phyloP scores from a whole-genome alignment of 2,888 invertebrate species.

The Malthinus seriepunctatus region DNA sequence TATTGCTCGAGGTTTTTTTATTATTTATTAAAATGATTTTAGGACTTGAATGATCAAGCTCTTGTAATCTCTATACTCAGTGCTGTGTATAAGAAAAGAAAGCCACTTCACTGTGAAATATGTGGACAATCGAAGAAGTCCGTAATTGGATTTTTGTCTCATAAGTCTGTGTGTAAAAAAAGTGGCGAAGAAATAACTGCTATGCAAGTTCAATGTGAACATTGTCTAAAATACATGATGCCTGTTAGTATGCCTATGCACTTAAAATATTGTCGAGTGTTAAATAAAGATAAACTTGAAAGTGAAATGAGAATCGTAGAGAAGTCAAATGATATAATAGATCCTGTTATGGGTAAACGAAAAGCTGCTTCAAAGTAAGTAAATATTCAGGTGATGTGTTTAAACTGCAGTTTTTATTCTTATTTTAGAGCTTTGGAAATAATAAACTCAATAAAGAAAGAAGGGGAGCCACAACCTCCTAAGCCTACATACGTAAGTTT shows the following conservation, averaged over 20 bases:
- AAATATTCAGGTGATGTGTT: not conserved
- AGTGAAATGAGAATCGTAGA: not conserved
- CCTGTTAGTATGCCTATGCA: constrained; percentile 26
- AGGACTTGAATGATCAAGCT: constrained; percentile 60
- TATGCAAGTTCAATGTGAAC: constrained; percentile 28
- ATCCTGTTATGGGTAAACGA: constrained; percentile 40
- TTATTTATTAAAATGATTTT: not conserved
- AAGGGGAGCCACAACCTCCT: not conserved
- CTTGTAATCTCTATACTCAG: constrained; percentile 55
- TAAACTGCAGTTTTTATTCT: not conserved
- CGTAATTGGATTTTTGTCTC: constrained; percentile 61
- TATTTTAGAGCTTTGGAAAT: constrained; percentile 1
- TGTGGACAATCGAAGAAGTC: constrained; percentile 56
- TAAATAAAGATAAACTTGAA: constrained; percentile 4
- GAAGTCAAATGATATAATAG: not conserved
- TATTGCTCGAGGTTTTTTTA: not conserved
- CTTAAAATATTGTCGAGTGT: constrained; percentile 17
- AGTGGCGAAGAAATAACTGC: constrained; percentile 26
- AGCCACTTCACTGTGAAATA: constrained; percentile 58
- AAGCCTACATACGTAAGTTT: too few species aligned
- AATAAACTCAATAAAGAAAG: not conserved
- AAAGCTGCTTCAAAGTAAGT: constrained; percentile 55
- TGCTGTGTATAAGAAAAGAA: constrained; percentile 53
- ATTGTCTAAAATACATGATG: constrained; percentile 24
- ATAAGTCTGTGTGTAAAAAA: constrained; percentile 41